Evolutionary conservation across 2,797 vertebrate species (phyloP).

Genomic region (Pseudomugil gertrudae): DNA sequence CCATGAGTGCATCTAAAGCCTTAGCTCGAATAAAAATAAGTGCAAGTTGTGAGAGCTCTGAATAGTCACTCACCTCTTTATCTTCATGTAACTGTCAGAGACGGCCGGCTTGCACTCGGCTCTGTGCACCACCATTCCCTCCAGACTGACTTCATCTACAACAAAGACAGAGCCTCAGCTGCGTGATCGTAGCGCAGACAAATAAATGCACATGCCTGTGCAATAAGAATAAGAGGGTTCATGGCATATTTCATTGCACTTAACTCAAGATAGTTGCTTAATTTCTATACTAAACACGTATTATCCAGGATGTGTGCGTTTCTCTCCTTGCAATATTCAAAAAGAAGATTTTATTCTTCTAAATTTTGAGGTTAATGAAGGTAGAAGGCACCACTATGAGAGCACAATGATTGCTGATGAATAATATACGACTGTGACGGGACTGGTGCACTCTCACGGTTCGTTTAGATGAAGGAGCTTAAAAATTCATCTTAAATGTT

Average conservation of each 20-base stretch:
- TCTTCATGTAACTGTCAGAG: slow-evolving; percentile 91
- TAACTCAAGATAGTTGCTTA: no score
- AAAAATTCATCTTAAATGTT: not conserved
- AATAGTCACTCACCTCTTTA: slow-evolving; percentile 86
- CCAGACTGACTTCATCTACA: slow-evolving; percentile 86
- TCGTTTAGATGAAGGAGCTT: not conserved
- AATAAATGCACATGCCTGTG: not conserved
- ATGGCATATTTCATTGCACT: no score
- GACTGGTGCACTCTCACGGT: not conserved
- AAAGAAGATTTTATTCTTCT: no score
- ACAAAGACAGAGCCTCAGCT: slow-evolving; percentile 65
- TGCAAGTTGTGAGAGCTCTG: not conserved
- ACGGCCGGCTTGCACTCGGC: slow-evolving; percentile 91
- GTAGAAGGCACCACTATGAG: not conserved
- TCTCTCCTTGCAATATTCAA: no score
- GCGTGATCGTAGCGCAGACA: slow-evolving; percentile 42
- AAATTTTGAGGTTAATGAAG: not conserved
- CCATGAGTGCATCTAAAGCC: no score
- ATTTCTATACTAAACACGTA: no score
- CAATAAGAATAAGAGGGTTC: no score
- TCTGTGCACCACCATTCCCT: slow-evolving; percentile 92
- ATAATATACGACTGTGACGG: not conserved
- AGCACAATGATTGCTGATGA: not conserved
- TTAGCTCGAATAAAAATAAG: no score
- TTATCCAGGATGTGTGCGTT: no score